Evolutionary conservation across 2,888 invertebrate genomes (phyloP).

Genomic region (Pseudolycoriella hygida): DNA sequence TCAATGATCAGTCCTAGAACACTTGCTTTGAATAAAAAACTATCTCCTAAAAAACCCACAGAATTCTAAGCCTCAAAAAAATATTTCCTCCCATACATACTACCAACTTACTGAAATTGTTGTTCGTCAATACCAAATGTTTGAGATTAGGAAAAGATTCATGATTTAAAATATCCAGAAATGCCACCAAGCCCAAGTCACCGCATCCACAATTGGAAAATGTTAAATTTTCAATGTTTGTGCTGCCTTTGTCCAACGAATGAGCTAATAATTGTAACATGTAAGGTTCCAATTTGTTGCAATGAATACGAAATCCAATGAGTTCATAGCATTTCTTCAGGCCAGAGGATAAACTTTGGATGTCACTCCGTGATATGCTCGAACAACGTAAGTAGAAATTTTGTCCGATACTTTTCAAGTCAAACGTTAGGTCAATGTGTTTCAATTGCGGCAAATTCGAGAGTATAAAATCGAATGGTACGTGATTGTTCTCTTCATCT

Average conservation of each 20-base stretch:
- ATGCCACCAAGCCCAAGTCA: conserved; percentile 23
- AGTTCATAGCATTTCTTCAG: conserved; percentile 24
- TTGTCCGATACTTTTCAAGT: conserved; percentile 24
- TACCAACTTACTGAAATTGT: conserved; percentile 24
- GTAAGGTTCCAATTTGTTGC: conserved; percentile 22
- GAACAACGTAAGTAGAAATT: conserved; percentile 26
- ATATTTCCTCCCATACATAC: no score
- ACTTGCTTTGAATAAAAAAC: no score
- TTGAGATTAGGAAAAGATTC: conserved; percentile 23
- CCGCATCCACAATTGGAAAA: conserved; percentile 22
- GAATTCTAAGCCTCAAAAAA: no score
- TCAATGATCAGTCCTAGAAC: no score
- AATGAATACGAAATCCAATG: conserved; percentile 23
- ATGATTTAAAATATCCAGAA: conserved; percentile 19
- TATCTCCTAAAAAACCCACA: no score
- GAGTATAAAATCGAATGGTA: conserved; percentile 27
- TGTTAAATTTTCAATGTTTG: conserved; percentile 19
- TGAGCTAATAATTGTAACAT: conserved; percentile 21
- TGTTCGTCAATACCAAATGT: conserved; percentile 22
- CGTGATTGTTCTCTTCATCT: conserved; percentile 22
- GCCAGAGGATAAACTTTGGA: conserved; percentile 19
- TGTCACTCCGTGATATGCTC: conserved; percentile 22
- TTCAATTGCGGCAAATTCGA: conserved; percentile 25
- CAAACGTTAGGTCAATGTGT: conserved; percentile 23
- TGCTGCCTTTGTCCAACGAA: conserved; percentile 25